Evolutionary conservation across 1,140 invertebrate genomes (phyloP).

Genomic region (Melitaea cinxia): DNA sequence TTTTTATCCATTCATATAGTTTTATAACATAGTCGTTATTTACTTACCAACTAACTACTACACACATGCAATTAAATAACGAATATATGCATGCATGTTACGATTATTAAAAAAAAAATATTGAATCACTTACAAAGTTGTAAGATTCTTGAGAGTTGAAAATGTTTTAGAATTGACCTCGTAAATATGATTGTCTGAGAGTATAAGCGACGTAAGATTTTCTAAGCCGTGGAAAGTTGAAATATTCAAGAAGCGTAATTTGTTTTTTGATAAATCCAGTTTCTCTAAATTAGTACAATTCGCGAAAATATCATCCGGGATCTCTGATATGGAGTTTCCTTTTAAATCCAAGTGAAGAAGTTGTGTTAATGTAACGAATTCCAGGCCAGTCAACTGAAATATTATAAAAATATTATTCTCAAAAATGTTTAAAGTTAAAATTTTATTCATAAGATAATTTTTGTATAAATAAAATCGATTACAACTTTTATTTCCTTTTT

Average conservation of each 20-base stretch:
- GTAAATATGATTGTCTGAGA: constrained; percentile 74
- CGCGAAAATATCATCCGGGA: constrained; percentile 82
- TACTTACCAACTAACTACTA: too few relatives aligned
- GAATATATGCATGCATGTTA: too few relatives aligned
- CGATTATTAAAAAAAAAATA: neutral
- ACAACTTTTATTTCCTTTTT: too few relatives aligned
- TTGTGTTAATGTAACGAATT: constrained; percentile 64
- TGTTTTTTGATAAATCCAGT: constrained; percentile 84
- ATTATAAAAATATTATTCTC: neutral
- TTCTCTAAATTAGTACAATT: constrained; percentile 81
- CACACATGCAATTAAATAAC: too few relatives aligned
- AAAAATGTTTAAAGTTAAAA: too few relatives aligned
- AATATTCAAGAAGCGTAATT: constrained; percentile 77
- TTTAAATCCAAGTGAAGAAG: constrained; percentile 72
- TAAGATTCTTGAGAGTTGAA: constrained; percentile 72
- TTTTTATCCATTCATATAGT: too few relatives aligned
- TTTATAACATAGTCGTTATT: too few relatives aligned
- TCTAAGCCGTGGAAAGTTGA: constrained; percentile 69
- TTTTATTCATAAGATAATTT: too few relatives aligned
- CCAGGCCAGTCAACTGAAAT: constrained; percentile 69
- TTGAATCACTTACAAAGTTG: constrained; percentile 71
- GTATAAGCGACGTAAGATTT: constrained; percentile 67
- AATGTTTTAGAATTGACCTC: constrained; percentile 78
- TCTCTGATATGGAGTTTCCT: constrained; percentile 79
- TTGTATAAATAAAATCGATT: too few relatives aligned